These are phyloP conservation scores for Trichopoda pennipes DNA, from an alignment of 2,888 invertebrate species.

Conservation along the genomic window DNA sequence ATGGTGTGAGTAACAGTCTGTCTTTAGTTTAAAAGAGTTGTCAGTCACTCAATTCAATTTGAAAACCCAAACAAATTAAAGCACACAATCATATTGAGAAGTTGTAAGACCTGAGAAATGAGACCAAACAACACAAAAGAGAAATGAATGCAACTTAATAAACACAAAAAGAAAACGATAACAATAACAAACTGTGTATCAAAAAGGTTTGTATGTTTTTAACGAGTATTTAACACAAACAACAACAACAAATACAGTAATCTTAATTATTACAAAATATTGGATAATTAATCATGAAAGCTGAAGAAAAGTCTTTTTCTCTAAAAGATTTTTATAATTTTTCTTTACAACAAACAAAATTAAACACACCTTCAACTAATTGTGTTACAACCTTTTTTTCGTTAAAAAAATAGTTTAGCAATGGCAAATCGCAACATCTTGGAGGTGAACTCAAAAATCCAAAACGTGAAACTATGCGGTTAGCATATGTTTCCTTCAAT, in stretches of 20 bases:
- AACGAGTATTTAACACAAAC: slow-evolving; percentile 56
- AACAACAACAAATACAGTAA: slow-evolving; percentile 1
- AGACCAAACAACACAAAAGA: slow-evolving; percentile 5
- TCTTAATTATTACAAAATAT: slow-evolving; percentile 60
- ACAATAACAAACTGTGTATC: slow-evolving; percentile 45
- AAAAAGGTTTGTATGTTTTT: slow-evolving; percentile 24
- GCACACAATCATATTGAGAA: slow-evolving; percentile 37
- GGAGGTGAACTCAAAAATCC: too few species aligned
- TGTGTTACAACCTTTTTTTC: background rate
- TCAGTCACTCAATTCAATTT: slow-evolving; percentile 65
- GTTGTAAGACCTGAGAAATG: slow-evolving; percentile 17
- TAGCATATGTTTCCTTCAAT: too few species aligned
- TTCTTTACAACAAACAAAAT: background rate
- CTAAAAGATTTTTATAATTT: slow-evolving; percentile 6
- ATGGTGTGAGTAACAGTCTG: slow-evolving; percentile 15
- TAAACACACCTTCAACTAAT: slow-evolving; percentile 8
- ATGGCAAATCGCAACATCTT: too few species aligned
- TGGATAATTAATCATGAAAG: slow-evolving; percentile 64
- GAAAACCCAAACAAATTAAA: slow-evolving; percentile 44
- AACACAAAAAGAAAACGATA: slow-evolving; percentile 25
- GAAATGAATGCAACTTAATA: slow-evolving; percentile 13
- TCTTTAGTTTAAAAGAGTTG: slow-evolving; percentile 65
- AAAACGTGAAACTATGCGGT: too few species aligned
- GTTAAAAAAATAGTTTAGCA: too few species aligned
- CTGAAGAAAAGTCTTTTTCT: slow-evolving; percentile 21